Base-by-base conservation (phyloP, 2,888 invertebrate genomes). In the Asteroscopus sphinx region DNA sequence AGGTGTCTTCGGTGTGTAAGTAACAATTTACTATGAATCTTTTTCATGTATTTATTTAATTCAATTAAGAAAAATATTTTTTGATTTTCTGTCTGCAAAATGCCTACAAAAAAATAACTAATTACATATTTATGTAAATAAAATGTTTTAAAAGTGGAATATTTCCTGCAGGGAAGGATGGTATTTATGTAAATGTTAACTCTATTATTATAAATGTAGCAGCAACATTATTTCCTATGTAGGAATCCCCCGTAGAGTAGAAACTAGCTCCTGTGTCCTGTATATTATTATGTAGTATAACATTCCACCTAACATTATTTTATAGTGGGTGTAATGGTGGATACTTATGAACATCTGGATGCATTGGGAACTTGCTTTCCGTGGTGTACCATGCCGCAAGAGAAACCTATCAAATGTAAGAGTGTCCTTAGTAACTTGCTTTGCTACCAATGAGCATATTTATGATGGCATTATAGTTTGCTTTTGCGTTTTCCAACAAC, bases 291-390 rank as follows among this genome's bases (percentile, higher is more conserved):
- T 56, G 46, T 64, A 59, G 46, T 51, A 28, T 53, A 40, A 58
- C 40, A 45, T 54, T 30, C 41, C 45, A 47, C 48, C 47, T 68
- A 66, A 73, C 60, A 77, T 74, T 77, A 80, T 81, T 83, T 85
- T 82, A 81, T 83, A 93, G 94, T 96, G 95, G 90, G 95, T 94
- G 95, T 95, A 80, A 95, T 95, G 83, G 95, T 95, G 92, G 96
- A 96, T 90, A 96, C 96, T 70, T 96, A 96, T 90, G 96, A 96
- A 84, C 96, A 96, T 87, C 95, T 96, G 91, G 96, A 96, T 92
- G 96, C 96, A 69, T 94, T 96, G 92, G 96, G 96, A 75, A 96
- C 96, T 82, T 97, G 96, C 89, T 96, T 97, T 89, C 96, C 97
- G 68, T 97, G 96, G 96, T 97, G 97, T 89, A 93, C 95, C 57